Evolutionary conservation across 2,113 vertebrate genomes (phyloP).

Genomic region (Danionella cerebrum): DNA sequence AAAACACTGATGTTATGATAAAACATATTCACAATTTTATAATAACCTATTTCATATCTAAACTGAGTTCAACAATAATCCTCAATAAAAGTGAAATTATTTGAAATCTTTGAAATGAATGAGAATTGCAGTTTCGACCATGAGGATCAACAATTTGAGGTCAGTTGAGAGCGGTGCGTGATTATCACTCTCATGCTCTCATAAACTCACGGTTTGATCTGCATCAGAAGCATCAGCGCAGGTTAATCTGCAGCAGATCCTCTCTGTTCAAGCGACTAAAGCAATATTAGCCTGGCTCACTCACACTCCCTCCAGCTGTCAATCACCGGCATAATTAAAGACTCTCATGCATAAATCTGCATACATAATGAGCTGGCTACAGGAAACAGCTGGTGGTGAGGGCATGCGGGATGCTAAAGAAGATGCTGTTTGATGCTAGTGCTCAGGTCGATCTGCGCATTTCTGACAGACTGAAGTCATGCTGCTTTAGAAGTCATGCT

Average conservation of each 20-base stretch:
- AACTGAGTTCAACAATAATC: too few relatives aligned
- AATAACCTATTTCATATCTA: too few relatives aligned
- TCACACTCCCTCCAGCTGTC: slow-evolving; percentile 65
- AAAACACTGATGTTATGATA: too few relatives aligned
- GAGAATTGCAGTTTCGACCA: too few relatives aligned
- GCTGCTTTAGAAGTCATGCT: slow-evolving; percentile 49
- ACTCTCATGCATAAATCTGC: slow-evolving; percentile 76
- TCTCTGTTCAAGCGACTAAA: slow-evolving; percentile 65
- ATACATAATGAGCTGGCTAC: slow-evolving; percentile 59
- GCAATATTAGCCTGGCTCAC: slow-evolving; percentile 61
- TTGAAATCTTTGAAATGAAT: too few relatives aligned
- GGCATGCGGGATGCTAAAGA: slow-evolving; percentile 67
- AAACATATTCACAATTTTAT: too few relatives aligned
- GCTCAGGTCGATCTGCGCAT: slow-evolving; percentile 63
- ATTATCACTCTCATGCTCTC: too few relatives aligned
- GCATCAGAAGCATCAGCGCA: slow-evolving; percentile 42
- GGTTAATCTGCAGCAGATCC: slow-evolving; percentile 65
- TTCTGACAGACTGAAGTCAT: slow-evolving; percentile 68
- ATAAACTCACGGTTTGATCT: neutral
- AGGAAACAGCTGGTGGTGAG: slow-evolving; percentile 64
- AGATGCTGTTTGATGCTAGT: slow-evolving; percentile 62
- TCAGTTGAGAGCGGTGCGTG: too few relatives aligned
- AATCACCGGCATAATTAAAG: slow-evolving; percentile 71
- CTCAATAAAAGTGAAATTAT: too few relatives aligned
- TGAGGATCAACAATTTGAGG: slow-evolving; percentile 11